These are phyloP conservation scores for Acridotheres tristis DNA, from an alignment of 2,797 vertebrate species.

Conservation along the genomic window DNA sequence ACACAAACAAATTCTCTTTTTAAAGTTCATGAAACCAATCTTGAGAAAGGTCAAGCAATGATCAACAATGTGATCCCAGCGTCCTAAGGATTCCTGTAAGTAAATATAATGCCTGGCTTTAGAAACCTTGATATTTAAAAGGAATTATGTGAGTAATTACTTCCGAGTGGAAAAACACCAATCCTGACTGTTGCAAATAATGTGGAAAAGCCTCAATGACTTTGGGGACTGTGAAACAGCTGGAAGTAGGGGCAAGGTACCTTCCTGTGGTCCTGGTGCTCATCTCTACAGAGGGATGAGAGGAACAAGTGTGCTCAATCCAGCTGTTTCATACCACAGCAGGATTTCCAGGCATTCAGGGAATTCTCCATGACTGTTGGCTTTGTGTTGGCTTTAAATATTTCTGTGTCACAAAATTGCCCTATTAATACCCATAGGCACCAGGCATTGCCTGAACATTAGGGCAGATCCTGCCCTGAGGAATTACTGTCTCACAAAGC, in stretches of 20 bases:
- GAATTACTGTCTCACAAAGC: background rate
- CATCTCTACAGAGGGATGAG: background rate
- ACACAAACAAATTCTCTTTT: slow-evolving; percentile 66
- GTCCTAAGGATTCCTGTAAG: slow-evolving; percentile 36
- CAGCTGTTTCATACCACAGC: background rate
- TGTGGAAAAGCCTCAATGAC: background rate
- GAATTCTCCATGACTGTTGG: background rate
- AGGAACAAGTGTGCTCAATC: background rate
- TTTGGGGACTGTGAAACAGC: background rate
- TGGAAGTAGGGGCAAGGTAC: background rate
- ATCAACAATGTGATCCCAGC: slow-evolving; percentile 39
- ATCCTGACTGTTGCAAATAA: background rate
- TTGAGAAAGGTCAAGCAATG: slow-evolving; percentile 62
- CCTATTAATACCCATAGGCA: background rate
- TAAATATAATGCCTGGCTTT: slow-evolving; percentile 19
- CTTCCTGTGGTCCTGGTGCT: background rate
- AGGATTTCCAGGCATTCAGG: background rate
- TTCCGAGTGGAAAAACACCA: background rate
- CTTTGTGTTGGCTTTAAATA: background rate
- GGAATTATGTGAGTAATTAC: slow-evolving; percentile 39
- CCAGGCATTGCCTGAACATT: background rate
- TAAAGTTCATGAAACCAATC: slow-evolving; percentile 70
- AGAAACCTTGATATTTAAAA: slow-evolving; percentile 38
- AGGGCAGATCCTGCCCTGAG: background rate
- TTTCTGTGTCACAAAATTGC: background rate